Percentiles rank a stretch among this genome's conserved stretches.
Evolutionary conservation across 2,797 vertebrate genomes (phyloP).

Genomic region (Cyclopterus lumpus): DNA sequence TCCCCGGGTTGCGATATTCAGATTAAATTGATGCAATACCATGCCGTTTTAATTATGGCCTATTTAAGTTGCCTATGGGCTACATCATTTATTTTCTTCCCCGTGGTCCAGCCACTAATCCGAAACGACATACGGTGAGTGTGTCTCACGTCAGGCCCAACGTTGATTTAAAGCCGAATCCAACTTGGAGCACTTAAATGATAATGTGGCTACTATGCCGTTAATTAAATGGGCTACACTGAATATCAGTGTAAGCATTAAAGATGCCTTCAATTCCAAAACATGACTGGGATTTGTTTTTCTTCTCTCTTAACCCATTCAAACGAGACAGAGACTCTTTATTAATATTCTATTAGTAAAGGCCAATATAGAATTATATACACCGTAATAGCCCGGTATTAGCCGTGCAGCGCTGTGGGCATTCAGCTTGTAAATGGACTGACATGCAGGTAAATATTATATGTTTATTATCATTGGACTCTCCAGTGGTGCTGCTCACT

Average conservation of each 20-base stretch:
- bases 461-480: slow-evolving; percentile 43
- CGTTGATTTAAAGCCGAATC: slow-evolving; percentile 77
- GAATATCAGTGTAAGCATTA: slow-evolving; percentile 67
- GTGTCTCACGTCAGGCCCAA: slow-evolving; percentile 63
- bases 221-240: slow-evolving; percentile 75
- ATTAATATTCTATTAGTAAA: slow-evolving; percentile 71
- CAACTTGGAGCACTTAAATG: slow-evolving; percentile 73
- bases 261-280: slow-evolving; percentile 66
- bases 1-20: slow-evolving; percentile 61
- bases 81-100: slow-evolving; percentile 68
- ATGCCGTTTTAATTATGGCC: slow-evolving; percentile 76
- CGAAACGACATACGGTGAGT: slow-evolving; percentile 67
- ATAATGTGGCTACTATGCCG: slow-evolving; percentile 67
- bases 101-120: slow-evolving; percentile 68
- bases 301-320: slow-evolving; percentile 39
- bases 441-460: slow-evolving; percentile 54
- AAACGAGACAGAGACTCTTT: slow-evolving; percentile 60
- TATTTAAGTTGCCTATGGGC: slow-evolving; percentile 74
- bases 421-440: slow-evolving; percentile 41
- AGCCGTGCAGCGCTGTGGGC: slow-evolving; percentile 19
- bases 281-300: slow-evolving; percentile 54
- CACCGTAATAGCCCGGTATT: slow-evolving; percentile 55
- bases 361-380: slow-evolving; percentile 49
- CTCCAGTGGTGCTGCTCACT: slow-evolving; percentile 25
- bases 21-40: slow-evolving; percentile 74